phyloP scores from a whole-genome alignment of 2,888 invertebrate species.

The Hypomecis punctinalis region DNA sequence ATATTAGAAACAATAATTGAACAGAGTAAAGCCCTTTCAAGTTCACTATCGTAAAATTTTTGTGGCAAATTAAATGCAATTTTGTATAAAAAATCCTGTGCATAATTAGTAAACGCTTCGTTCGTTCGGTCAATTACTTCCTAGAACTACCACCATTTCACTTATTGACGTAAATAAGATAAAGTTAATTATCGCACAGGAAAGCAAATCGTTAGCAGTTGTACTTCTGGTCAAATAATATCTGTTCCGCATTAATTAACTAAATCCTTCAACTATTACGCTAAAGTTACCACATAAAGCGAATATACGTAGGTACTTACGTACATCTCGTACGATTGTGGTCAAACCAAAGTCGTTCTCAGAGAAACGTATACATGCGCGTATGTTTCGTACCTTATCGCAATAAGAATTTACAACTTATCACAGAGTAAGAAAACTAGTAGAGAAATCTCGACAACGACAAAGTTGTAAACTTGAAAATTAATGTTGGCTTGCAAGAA shows the following conservation, averaged over 20 bases:
- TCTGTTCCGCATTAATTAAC: background rate
- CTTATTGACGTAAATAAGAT: no score
- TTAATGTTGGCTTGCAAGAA: background rate
- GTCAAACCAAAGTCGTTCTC: background rate
- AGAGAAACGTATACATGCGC: background rate
- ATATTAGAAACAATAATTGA: no score
- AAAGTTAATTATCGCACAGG: no score
- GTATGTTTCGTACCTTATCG: conserved; percentile 1
- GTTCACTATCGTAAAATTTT: no score
- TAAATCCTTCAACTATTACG: conserved; percentile 3
- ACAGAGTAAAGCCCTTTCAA: no score
- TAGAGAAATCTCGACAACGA: background rate
- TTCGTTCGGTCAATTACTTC: no score
- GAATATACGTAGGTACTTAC: background rate
- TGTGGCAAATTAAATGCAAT: no score
- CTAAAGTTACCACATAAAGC: conserved; percentile 5
- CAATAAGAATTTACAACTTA: background rate
- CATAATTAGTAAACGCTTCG: no score
- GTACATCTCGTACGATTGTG: background rate
- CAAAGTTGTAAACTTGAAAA: conserved; percentile 7
- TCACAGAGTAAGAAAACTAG: background rate
- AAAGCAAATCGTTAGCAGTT: no score
- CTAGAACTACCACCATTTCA: no score
- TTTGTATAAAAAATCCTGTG: no score
- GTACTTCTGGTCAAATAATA: background rate